Conservation (phyloP, 2,888 invertebrate species). For the Sinhomidia bicolor region DNA sequence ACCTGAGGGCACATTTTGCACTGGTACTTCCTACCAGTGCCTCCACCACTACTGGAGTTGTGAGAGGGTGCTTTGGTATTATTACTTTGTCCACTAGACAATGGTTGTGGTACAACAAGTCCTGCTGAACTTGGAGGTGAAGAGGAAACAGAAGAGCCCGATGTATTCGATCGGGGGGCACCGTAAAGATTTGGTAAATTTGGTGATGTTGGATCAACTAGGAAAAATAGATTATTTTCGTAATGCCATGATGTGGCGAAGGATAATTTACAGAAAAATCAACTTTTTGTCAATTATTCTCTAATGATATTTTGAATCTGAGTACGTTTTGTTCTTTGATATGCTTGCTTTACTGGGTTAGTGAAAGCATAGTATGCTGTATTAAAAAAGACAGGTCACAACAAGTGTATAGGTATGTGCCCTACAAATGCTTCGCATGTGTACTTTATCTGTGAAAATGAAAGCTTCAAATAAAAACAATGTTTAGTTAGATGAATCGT, state of each 20-base stretch:
- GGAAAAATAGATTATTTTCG: conserved; percentile 6
- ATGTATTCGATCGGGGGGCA: conserved; percentile 82
- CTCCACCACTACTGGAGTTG: conserved; percentile 82
- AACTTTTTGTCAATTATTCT: too few species aligned
- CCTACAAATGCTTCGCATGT: neutral
- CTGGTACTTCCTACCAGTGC: conserved; percentile 90
- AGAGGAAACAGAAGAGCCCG: conserved; percentile 83
- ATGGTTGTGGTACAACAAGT: conserved; percentile 93
- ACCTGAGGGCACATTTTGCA: conserved; percentile 99
- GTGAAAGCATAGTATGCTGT: too few species aligned
- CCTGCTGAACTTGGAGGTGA: conserved; percentile 84
- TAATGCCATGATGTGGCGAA: too few species aligned
- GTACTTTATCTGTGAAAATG: neutral
- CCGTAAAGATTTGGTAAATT: conserved; percentile 79
- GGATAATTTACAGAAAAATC: too few species aligned
- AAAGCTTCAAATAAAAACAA: neutral
- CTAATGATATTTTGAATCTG: too few species aligned
- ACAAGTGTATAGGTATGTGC: too few species aligned
- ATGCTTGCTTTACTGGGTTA: too few species aligned
- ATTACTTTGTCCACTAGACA: conserved; percentile 78
- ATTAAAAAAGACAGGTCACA: neutral
- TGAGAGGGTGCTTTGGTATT: conserved; percentile 80
- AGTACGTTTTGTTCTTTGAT: too few species aligned
- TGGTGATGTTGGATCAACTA: conserved; percentile 79
- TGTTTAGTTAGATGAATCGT: neutral